Evolutionary conservation across 2,888 invertebrate genomes (phyloP), one percentile per base, ranked within the genome.

Genomic region (Holacanthella duospinosa): DNA sequence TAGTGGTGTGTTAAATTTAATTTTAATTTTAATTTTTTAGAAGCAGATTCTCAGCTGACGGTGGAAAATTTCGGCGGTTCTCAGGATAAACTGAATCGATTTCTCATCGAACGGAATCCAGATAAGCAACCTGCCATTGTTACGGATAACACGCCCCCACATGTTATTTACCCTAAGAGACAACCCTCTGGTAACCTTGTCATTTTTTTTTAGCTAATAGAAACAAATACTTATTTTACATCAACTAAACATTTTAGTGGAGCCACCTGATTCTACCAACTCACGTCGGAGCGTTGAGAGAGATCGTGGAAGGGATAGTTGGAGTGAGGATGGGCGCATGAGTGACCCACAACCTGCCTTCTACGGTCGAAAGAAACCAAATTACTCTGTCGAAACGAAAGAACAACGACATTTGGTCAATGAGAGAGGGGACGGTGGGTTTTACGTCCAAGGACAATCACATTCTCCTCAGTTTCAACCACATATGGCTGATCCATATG

Each of bases 31-130:
- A n/a, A n/a, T n/a, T n/a, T n/a, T n/a, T 84, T 85, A 66, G 92
- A 92, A 76, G 75, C 75, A 19, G 92, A 93, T 76, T 90, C 89
- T 36, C 75, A 92, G 77, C 81, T 93, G 71, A 93, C 92, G 0
- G 88, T 92, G 62, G 93, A 93, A 80, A 93, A 93, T 80, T 92
- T 93, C 77, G 92, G 93, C 56, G 93, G 93, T 48, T 89, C 89
- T 70, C 91, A 91, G 80, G 92, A 93, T 77, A 86, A 91, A 73
- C 78, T 92, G 72, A 89, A 89, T 79, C 65, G 66, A 62, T 88
- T 89, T 76, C 67, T 67, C 27, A 85, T 90, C 55, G 89, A 89
- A 0, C 81, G 86, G 64, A 88, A 89, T 78, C 88, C 87, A 0
- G 91, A 91, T 77, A 89, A 89, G 78, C 87, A 88, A 74, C 78